These are phyloP conservation scores for Pteria penguin DNA, from an alignment of 2,888 invertebrate species.

Conservation along the genomic window DNA sequence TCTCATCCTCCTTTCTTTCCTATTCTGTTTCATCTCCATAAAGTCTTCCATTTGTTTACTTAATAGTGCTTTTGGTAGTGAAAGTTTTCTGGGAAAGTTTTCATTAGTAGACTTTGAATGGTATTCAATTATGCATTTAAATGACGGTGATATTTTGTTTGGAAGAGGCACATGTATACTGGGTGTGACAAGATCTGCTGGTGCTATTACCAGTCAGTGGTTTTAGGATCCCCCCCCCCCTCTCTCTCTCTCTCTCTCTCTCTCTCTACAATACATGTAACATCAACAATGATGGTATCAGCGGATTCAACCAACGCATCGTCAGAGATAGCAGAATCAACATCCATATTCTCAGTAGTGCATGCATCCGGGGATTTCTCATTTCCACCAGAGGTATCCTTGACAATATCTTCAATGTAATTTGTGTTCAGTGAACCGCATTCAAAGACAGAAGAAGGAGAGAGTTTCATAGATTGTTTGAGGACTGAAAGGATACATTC, in stretches of 20 bases:
- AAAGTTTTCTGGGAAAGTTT: neutral
- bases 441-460: neutral
- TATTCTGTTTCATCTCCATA: neutral
- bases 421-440: neutral
- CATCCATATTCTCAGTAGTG: neutral
- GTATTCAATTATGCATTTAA: neutral
- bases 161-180: too few relatives aligned
- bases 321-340: too few relatives aligned
- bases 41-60: neutral
- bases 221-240: too few relatives aligned
- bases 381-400: neutral
- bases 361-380: neutral
- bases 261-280: neutral
- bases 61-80: neutral
- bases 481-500: neutral
- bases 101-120: neutral
- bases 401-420: too few relatives aligned
- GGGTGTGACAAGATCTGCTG: neutral
- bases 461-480: too few relatives aligned
- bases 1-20: neutral
- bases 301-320: neutral
- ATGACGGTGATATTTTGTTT: neutral
- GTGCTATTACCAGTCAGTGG: neutral
- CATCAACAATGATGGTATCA: neutral
- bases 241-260: too few relatives aligned